These are phyloP conservation scores for Syngnathus acus DNA, from an alignment of 2,797 vertebrate genomes.

Conservation along the genomic window DNA sequence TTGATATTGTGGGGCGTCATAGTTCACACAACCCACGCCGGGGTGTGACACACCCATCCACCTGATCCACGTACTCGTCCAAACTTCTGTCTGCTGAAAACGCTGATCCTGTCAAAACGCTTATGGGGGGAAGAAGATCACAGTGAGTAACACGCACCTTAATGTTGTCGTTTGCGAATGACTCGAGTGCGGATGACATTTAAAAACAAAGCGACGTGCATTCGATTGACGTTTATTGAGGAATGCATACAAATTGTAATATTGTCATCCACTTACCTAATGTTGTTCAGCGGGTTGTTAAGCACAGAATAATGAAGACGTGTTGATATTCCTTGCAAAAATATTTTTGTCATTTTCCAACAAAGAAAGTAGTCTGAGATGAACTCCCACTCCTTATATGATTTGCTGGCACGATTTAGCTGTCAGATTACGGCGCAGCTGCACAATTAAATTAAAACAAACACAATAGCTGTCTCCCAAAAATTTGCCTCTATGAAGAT, in stretches of 20 bases:
- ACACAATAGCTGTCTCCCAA: too few relatives aligned
- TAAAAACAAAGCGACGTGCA: not conserved
- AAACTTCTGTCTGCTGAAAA: not conserved
- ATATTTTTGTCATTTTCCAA: not conserved
- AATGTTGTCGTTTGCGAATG: not conserved
- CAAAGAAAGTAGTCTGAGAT: not conserved
- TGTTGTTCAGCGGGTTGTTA: not conserved
- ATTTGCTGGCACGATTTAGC: too few relatives aligned
- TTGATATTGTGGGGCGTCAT: not conserved
- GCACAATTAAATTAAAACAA: too few relatives aligned
- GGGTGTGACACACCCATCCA: not conserved
- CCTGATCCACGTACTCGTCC: not conserved
- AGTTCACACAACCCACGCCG: not conserved
- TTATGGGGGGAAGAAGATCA: not conserved
- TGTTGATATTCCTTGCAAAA: not conserved
- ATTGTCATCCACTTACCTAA: not conserved
- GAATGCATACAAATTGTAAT: not conserved
- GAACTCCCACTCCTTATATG: not conserved
- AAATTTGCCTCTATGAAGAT: too few relatives aligned
- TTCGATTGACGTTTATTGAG: not conserved
- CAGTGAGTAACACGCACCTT: conserved; percentile 1
- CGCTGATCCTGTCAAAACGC: not conserved
- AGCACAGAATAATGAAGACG: too few relatives aligned
- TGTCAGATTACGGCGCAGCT: not conserved
- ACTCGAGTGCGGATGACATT: not conserved